phyloP scores from a whole-genome alignment of 2,888 invertebrate genomes.

The Tenthredo notha region DNA sequence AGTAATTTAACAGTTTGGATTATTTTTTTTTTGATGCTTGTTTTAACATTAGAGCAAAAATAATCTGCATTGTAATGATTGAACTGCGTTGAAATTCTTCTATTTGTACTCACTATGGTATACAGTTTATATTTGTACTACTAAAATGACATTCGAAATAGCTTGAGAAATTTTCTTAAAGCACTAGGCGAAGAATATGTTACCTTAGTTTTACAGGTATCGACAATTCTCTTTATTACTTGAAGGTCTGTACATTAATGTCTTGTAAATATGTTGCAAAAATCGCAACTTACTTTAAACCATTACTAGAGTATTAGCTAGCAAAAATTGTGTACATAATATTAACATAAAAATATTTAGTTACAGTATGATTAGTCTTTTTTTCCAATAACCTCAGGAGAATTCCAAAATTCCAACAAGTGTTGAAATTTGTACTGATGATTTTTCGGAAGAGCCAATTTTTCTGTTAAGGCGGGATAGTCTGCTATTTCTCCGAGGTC shows the following conservation, averaged over 20 bases:
- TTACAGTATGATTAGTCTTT: constrained; percentile 67
- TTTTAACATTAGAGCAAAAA: neutral
- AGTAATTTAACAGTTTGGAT: neutral
- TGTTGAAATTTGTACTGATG: constrained; percentile 75
- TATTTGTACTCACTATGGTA: neutral
- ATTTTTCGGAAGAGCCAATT: constrained; percentile 75
- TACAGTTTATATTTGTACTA: neutral
- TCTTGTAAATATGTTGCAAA: constrained; percentile 72
- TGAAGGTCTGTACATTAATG: constrained; percentile 72
- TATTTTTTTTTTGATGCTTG: neutral
- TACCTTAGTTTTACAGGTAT: constrained; percentile 66
- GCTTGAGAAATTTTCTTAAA: neutral
- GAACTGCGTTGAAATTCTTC: neutral
- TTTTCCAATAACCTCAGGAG: constrained; percentile 71
- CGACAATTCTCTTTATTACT: constrained; percentile 72
- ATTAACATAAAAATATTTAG: constrained; percentile 69
- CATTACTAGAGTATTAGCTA: constrained; percentile 68
- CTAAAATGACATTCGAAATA: neutral
- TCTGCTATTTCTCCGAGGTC: constrained; percentile 72
- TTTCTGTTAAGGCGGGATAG: constrained; percentile 72
- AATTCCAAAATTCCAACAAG: constrained; percentile 75
- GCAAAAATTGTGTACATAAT: constrained; percentile 71
- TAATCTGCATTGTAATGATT: neutral
- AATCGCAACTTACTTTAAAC: constrained; percentile 69
- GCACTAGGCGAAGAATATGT: neutral